phyloP scores from a whole-genome alignment of 2,113 vertebrate species.

The Malurus alboscapulatus region DNA sequence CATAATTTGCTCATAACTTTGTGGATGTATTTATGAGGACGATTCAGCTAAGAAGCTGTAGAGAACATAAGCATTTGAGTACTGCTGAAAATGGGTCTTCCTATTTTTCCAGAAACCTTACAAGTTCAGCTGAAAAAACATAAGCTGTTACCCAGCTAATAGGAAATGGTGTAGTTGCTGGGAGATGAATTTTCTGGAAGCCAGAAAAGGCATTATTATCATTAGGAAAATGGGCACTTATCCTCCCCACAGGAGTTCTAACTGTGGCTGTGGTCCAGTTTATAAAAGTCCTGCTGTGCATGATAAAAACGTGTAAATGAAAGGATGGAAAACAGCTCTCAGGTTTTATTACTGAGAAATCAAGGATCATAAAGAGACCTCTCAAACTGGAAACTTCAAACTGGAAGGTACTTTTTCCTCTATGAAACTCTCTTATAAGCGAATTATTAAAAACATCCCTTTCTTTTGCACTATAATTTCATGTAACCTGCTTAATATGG shows the following conservation, averaged over 20 bases:
- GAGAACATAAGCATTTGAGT: background rate
- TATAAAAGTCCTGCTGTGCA: background rate
- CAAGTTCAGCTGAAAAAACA: conserved; percentile 1
- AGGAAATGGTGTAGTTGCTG: background rate
- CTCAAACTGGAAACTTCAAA: background rate
- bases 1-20: background rate
- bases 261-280: conserved; percentile 23
- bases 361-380: conserved; percentile 20
- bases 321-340: conserved; percentile 24
- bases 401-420: conserved; percentile 11
- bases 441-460: background rate
- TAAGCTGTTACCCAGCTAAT: background rate
- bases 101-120: background rate
- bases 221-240: conserved; percentile 31
- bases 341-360: conserved; percentile 43
- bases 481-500: background rate
- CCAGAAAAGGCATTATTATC: conserved; percentile 15
- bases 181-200: conserved; percentile 35
- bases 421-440: background rate
- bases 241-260: background rate
- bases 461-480: background rate
- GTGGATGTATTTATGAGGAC: background rate
- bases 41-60: background rate
- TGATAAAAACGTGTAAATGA: conserved; percentile 48
- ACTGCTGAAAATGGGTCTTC: background rate